A percentile compares a stretch with the other conserved stretches of the same genome.
phyloP scores from a whole-genome alignment of 2,797 vertebrate species.

The Enteromius fasciolatus region DNA sequence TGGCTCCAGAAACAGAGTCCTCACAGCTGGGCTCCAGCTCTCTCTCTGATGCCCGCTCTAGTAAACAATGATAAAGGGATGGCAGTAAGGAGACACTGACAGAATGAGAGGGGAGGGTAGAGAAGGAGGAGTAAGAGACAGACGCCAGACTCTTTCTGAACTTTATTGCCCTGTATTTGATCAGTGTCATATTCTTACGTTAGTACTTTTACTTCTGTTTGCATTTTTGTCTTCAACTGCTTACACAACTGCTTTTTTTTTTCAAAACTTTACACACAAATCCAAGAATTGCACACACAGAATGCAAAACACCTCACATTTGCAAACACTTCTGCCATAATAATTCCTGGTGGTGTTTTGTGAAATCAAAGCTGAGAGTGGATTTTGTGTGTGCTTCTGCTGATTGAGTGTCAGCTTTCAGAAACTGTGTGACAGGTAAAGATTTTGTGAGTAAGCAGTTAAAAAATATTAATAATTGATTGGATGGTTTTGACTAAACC shows the following conservation, averaged over 20 bases:
- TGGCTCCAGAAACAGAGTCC: conserved; percentile 64
- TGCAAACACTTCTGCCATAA: no score
- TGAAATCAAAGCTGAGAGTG: no score
- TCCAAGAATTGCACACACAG: no score
- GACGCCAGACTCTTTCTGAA: conserved; percentile 35
- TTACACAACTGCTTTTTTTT: no score
- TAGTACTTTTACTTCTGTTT: background rate
- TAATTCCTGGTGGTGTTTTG: no score
- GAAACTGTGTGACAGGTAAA: no score
- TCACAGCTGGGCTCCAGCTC: conserved; percentile 65
- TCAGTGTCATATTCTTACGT: background rate
- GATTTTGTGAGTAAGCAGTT: no score
- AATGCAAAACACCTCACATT: no score
- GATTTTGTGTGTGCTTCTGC: no score
- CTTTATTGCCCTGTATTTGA: background rate
- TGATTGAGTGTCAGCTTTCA: no score
- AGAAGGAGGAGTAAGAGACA: conserved; percentile 52
- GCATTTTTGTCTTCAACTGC: no score
- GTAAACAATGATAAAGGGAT: conserved; percentile 75
- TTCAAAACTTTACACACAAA: no score
- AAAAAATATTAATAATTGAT: background rate
- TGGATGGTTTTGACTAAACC: background rate
- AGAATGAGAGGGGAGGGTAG: conserved; percentile 60
- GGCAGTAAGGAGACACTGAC: conserved; percentile 65
- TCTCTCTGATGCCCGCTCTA: conserved; percentile 62